Percentiles rank a stretch among this genome's conserved stretches.
Conservation (phyloP, 1,140 invertebrate genomes). For the Lycorma delicatula region DNA sequence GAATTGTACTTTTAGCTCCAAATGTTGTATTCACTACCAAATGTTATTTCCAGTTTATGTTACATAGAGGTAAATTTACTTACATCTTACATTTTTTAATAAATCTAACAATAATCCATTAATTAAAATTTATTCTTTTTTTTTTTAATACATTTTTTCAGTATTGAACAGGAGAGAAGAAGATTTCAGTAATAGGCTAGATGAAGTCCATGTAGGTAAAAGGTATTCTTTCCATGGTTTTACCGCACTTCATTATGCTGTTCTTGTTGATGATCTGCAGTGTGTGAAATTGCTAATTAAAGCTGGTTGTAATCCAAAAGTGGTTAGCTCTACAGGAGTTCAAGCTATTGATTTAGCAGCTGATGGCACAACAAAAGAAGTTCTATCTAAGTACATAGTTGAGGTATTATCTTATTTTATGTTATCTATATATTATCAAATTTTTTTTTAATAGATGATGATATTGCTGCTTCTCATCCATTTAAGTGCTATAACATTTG, state of each 20-base stretch:
- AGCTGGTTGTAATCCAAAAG: constrained; percentile 58
- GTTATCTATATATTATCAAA: no score
- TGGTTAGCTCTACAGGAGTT: constrained; percentile 70
- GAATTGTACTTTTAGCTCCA: neutral
- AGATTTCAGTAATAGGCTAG: constrained; percentile 69
- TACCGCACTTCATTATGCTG: constrained; percentile 86
- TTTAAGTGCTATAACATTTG: no score
- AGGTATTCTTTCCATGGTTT: constrained; percentile 78
- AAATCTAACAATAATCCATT: neutral
- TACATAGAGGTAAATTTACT: neutral
- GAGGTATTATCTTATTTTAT: no score
- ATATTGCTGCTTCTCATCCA: no score
- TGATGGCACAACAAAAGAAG: constrained; percentile 30
- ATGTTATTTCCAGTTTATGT: neutral
- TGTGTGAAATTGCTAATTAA: constrained; percentile 52
- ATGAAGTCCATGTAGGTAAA: constrained; percentile 37
- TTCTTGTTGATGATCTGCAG: constrained; percentile 57
- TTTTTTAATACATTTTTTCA: constrained; percentile 32
- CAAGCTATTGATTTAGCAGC: constrained; percentile 66
- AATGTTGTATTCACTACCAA: neutral
- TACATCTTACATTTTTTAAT: neutral
- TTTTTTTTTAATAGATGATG: no score
- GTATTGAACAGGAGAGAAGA: constrained; percentile 62
- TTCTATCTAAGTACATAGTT: constrained; percentile 20
- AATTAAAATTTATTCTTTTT: neutral